These are phyloP conservation scores for Alfaro cultratus DNA, from an alignment of 2,797 vertebrate species.

Conservation along the genomic window DNA sequence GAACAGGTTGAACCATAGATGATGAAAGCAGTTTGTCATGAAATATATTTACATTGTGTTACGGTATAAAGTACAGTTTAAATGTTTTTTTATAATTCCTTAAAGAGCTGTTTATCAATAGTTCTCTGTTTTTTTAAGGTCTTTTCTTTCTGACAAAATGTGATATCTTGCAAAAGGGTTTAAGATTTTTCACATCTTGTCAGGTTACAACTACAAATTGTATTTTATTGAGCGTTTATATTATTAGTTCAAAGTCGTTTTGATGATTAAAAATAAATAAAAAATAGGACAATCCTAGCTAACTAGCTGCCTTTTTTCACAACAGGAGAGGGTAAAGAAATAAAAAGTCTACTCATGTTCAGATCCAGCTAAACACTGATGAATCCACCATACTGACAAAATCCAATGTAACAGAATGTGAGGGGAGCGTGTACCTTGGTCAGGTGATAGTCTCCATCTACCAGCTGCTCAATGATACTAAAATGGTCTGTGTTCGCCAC, in stretches of 20 bases:
- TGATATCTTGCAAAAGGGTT: too few relatives aligned
- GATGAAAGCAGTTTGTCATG: not conserved
- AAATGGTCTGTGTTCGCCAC: slow-evolving; percentile 82
- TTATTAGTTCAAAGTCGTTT: too few relatives aligned
- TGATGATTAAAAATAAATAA: too few relatives aligned
- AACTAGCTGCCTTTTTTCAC: not conserved
- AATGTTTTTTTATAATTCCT: not conserved
- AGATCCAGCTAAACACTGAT: not conserved
- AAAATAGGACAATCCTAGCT: not conserved
- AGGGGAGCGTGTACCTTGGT: slow-evolving; percentile 70
- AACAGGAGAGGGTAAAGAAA: not conserved
- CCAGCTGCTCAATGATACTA: slow-evolving; percentile 79
- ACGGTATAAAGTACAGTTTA: not conserved
- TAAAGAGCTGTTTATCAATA: not conserved
- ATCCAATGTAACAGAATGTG: not conserved
- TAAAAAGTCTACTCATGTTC: not conserved
- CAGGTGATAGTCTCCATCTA: slow-evolving; percentile 77
- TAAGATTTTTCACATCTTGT: too few relatives aligned
- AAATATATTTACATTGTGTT: not conserved
- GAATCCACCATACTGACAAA: not conserved
- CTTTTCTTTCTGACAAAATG: too few relatives aligned
- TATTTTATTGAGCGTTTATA: too few relatives aligned
- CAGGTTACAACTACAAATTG: too few relatives aligned
- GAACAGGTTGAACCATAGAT: not conserved
- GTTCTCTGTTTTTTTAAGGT: not conserved